Conservation (phyloP, 2,797 vertebrate species). For the Argentina silus region DNA sequence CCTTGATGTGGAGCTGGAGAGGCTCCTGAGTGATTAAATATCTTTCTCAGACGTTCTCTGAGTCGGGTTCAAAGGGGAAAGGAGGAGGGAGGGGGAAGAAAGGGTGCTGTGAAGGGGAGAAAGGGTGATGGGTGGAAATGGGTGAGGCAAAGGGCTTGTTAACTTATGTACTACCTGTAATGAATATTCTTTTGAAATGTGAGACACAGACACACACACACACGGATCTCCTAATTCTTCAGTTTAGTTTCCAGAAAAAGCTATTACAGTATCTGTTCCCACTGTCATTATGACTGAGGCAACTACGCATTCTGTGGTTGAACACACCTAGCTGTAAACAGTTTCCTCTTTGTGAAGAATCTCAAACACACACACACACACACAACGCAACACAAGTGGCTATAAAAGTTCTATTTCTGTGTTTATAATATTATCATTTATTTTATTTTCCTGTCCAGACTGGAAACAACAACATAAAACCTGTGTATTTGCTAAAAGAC, state of each 20-base stretch:
- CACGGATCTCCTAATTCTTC: not conserved
- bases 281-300: no score
- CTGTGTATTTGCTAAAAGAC: not conserved
- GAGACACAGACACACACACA: constrained; percentile 9
- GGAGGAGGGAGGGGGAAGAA: not conserved
- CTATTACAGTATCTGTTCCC: no score
- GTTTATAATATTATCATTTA: not conserved
- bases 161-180: not conserved
- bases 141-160: not conserved
- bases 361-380: not conserved
- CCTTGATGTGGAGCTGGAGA: not conserved
- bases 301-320: no score
- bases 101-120: not conserved
- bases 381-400: not conserved
- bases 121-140: not conserved
- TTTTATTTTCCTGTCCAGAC: not conserved
- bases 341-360: not conserved
- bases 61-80: not conserved
- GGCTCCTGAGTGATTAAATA: not conserved
- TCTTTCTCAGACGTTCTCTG: not conserved
- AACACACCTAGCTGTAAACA: no score
- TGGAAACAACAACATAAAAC: not conserved
- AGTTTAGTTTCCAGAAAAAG: no score
- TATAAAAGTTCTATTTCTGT: not conserved
- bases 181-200: not conserved